A percentile compares a stretch with the other conserved stretches of the same genome.
phyloP scores from a whole-genome alignment of 2,888 invertebrate genomes.

The Pristionchus maxplancki region DNA sequence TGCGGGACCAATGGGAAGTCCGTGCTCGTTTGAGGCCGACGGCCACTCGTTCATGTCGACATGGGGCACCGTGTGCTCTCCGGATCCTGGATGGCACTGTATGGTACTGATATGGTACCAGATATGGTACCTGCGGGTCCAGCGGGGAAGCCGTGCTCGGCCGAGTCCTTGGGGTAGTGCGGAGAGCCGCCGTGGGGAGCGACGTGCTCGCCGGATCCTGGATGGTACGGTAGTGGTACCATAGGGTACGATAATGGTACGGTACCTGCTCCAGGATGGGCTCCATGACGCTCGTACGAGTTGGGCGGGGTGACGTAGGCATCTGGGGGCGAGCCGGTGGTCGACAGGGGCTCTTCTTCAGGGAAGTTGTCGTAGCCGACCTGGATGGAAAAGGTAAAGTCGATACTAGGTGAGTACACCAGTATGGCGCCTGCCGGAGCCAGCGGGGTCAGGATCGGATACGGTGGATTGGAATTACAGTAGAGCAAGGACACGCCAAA shows the following conservation, averaged over 20 bases:
- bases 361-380: conserved; percentile 50
- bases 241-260: no score
- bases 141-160: conserved; percentile 13
- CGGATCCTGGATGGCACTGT: background rate
- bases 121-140: background rate
- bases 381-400: no score
- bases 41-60: background rate
- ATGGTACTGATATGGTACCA: background rate
- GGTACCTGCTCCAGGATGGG: background rate
- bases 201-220: conserved; percentile 5
- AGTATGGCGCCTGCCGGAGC: no score
- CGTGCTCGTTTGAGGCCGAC: no score
- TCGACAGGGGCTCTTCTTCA: background rate
- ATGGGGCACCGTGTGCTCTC: background rate
- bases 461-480: no score
- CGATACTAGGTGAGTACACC: no score
- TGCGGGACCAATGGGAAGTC: no score
- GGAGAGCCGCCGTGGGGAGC: background rate
- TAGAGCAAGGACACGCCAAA: no score
- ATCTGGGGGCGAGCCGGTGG: background rate
- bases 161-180: background rate
- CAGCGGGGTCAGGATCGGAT: no score
- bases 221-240: background rate
- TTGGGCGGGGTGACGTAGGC: background rate
- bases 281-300: background rate